phyloP scores from a whole-genome alignment of 2,888 invertebrate species.

The Phalangium opilio region DNA sequence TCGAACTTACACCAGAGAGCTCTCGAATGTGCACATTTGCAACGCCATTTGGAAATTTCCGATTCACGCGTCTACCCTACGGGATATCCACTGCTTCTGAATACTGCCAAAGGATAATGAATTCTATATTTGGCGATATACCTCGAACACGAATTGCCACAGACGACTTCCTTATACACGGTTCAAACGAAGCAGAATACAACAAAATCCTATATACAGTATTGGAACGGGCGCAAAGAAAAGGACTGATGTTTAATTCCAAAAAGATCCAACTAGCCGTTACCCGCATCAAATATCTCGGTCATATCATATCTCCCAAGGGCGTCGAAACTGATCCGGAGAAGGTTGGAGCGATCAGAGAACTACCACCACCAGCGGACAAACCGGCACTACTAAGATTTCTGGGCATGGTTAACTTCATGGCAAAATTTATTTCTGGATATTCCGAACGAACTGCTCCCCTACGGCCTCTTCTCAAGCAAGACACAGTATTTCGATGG shows the following conservation, averaged over 20 bases:
- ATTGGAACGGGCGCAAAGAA: neutral
- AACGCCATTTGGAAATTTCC: constrained; percentile 27
- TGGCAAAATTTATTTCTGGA: neutral
- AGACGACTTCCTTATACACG: too few species aligned
- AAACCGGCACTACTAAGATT: constrained; percentile 5
- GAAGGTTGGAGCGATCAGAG: constrained; percentile 2
- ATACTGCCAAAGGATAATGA: constrained; percentile 23
- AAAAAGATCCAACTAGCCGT: constrained; percentile 3
- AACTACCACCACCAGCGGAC: constrained; percentile 2
- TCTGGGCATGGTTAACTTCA: constrained; percentile 3
- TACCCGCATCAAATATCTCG: constrained; percentile 3
- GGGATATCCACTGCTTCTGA: constrained; percentile 27
- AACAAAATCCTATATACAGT: constrained; percentile 3
- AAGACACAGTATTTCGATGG: constrained; percentile 2
- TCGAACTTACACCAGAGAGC: constrained; percentile 26
- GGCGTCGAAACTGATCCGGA: constrained; percentile 5
- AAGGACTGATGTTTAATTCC: constrained; percentile 3
- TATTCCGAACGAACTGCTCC: neutral
- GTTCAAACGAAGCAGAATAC: too few species aligned
- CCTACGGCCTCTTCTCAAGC: neutral
- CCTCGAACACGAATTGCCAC: constrained; percentile 1
- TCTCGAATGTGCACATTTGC: constrained; percentile 26
- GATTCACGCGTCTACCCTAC: constrained; percentile 24
- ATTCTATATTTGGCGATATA: neutral
- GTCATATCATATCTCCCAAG: constrained; percentile 4